Evolutionary conservation across 2,113 vertebrate genomes (phyloP), one percentile per base, ranked within the genome.

Genomic region (Nansenia antarctica): DNA sequence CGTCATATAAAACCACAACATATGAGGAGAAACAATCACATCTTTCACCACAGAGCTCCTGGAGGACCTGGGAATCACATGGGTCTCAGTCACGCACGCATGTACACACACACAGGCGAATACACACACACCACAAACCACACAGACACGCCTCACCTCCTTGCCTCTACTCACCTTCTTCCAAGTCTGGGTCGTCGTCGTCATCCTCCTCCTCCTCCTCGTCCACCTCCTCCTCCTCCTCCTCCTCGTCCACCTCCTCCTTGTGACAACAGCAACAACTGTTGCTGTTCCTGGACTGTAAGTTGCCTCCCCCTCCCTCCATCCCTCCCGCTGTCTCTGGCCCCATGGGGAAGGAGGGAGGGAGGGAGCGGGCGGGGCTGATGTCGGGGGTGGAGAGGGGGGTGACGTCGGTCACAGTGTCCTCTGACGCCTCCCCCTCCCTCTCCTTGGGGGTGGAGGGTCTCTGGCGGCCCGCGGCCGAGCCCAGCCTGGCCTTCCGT

Each of bases 381-480:
- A 88, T 88, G 66, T 95, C 94, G 49, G 95, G 93, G 59, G 95
- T 95, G 27, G 95, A 97, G 11, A 95, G 85, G 53, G 95, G 94
- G 27, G 94, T 97, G 49, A 96, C 95, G 0, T 97, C 94, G 14
- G 96, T 98, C 71, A 95, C 93, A 0, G 94, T 93, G 47, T 94
- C 94, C 76, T 96, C 95, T 2, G 94, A 95, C 24, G 95, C 93
- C 20, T 90, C 84, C 80, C 70, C 81, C 71, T 74, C 34, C 76
- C 12, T 63, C 58, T 27, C 75, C 73, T 72, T 89, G 45, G 45
- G 2, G 18, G 45, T 49, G 45, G n/a, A n/a, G 9, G n/a, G 45
- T 2, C n/a, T 22, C n/a, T 49, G 18, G 2, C n/a, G n/a, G n/a
- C 1, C 11, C n/a, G 7, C 45, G n/a, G 45, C 45, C 45, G n/a